phyloP scores from a whole-genome alignment of 2,113 vertebrate genomes.

The Zootoca vivipara region DNA sequence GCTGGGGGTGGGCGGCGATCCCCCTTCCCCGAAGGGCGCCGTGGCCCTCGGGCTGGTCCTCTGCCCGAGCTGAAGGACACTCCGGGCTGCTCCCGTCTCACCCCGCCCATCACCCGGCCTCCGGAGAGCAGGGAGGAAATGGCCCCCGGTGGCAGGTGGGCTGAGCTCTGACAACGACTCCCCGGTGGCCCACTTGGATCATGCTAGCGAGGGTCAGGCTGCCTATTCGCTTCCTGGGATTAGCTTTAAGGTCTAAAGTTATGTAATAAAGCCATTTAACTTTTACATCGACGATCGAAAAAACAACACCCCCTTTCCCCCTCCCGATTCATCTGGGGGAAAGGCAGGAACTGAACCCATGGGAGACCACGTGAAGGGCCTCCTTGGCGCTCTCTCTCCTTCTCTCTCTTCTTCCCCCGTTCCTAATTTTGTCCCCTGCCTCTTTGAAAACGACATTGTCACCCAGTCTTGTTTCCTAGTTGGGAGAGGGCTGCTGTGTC shows the following conservation, averaged over 20 bases:
- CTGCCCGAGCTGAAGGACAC: constrained; percentile 24
- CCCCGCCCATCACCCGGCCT: not conserved
- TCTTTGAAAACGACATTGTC: not conserved
- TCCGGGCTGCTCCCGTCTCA: not conserved
- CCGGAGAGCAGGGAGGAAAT: not conserved
- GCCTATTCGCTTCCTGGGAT: constrained; percentile 50
- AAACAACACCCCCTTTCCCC: not conserved
- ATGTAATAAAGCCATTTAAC: constrained; percentile 30
- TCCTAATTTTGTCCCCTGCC: not conserved
- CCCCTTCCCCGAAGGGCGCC: constrained; percentile 11
- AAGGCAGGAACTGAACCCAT: constrained; percentile 47
- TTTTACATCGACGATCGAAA: not conserved
- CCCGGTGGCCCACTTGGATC: constrained; percentile 34
- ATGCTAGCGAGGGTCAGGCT: not conserved
- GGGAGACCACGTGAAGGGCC: constrained; percentile 59
- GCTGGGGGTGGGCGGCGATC: not conserved
- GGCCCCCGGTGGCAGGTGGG: constrained; percentile 54
- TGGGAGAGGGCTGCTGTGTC: constrained; percentile 18
- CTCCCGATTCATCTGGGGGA: constrained; percentile 9
- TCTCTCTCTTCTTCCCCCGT: not conserved
- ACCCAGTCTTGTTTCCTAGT: not conserved
- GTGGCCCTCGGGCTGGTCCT: not conserved
- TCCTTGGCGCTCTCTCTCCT: not conserved
- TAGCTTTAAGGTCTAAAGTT: constrained; percentile 28
- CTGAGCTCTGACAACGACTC: constrained; percentile 49